Evolutionary conservation across 1,140 invertebrate species (phyloP).

Genomic region (Drosophila kepulauana): DNA sequence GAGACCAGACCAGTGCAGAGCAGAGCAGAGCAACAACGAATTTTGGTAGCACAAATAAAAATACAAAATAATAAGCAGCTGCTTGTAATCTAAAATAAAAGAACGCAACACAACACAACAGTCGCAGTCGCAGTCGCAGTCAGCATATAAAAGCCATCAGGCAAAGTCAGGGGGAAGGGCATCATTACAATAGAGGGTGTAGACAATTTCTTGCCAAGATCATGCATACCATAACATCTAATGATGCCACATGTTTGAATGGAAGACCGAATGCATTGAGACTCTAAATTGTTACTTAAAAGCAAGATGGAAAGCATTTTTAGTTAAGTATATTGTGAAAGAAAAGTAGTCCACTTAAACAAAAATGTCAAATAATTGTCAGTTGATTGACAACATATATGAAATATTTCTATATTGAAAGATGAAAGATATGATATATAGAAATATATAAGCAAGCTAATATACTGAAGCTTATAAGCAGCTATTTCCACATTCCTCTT

Average conservation of each 20-base stretch:
- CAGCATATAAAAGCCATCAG: slow-evolving; percentile 20
- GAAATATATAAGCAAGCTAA: too few relatives aligned
- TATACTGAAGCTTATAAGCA: too few relatives aligned
- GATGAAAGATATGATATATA: too few relatives aligned
- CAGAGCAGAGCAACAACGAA: slow-evolving; percentile 6
- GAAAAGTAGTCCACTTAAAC: too few relatives aligned
- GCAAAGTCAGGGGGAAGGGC: neutral
- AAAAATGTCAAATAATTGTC: too few relatives aligned
- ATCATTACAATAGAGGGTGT: neutral
- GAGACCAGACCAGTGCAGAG: too few relatives aligned
- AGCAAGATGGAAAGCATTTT: neutral
- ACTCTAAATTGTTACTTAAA: neutral
- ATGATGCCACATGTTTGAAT: neutral
- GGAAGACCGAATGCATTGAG: neutral
- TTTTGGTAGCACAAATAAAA: slow-evolving; percentile 38
- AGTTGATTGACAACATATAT: too few relatives aligned
- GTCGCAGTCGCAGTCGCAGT: neutral
- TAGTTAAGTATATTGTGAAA: too few relatives aligned
- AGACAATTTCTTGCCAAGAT: neutral
- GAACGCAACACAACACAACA: neutral
- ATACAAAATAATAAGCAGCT: slow-evolving; percentile 54
- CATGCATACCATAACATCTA: neutral
- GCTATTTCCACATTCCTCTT: too few relatives aligned
- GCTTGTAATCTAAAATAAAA: slow-evolving; percentile 51
- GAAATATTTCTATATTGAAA: too few relatives aligned